Base-by-base conservation (phyloP, 2,113 vertebrate species). In the Epinephelus lanceolatus region DNA sequence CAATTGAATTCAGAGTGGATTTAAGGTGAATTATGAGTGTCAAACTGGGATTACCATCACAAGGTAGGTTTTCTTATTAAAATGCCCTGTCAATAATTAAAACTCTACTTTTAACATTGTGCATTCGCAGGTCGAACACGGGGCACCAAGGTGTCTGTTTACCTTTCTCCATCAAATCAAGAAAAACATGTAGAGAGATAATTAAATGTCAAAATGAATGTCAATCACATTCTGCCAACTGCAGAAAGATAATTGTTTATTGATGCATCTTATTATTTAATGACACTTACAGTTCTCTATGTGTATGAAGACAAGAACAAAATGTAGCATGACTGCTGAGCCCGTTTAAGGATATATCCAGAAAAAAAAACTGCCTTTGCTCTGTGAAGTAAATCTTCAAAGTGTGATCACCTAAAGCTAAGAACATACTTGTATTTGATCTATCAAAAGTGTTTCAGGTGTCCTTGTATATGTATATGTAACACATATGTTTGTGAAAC, bases 1-100 rank as follows among this genome's bases (percentile, higher is more conserved):
- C 23, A 61, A 60, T 42, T 86, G 65, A 77, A 83, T 86, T 76
- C 49, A 76, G 51, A 87, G 71, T 77, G 70, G 57, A 82, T 81
- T 84, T 72, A 65, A 82, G 56, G 76, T 88, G 80, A 84, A 80
- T 81, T 83, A 83, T 25, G 68, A 67, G 81, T 55, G 71, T 88
- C 72, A 84, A 66, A 85, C 77, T 47, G 47, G 55, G 78, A 87
- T 88, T 84, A 84, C 37, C 62, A 51, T 67, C 55, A 63, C 66
- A 76, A 81, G 76, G 56, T 68, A 18, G 18, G 60, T 51, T 57
- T 57, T 30, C n/a, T 76, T 59, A 47, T 76, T 79, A 45, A 80
- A 87, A 85, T 0, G 11, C 6, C 13, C 52, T 73, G 55, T 85
- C 3, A 72, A 55, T 81, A 81, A 88, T 86, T 86, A 53, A 80